Evolutionary conservation across 2,797 vertebrate species (phyloP), one percentile per base, ranked within the genome.

Genomic region (Macrochelys suwanniensis): DNA sequence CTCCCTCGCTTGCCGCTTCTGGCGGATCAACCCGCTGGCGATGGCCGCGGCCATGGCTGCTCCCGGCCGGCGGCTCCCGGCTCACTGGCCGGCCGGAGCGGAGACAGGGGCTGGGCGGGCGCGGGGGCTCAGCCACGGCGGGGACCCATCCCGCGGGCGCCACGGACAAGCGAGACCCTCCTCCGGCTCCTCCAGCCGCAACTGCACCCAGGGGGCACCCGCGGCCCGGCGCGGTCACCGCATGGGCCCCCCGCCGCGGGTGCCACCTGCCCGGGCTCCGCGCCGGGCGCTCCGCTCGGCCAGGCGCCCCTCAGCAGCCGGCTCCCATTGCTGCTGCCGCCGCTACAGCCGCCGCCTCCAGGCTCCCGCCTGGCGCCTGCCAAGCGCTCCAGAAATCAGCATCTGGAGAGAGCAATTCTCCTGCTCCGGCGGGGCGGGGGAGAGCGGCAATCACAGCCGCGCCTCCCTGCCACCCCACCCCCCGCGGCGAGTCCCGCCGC

Each of bases 1-100:
- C 98, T 99, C 99, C 97, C 99, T 98, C 93, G 99, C 99, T 98
- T 99, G 99, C 82, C 99, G 99, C 98, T 99, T 99, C 98, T 99
- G 99, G 82, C 99, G 99, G 99, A 99, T 99, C 98, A 99, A 98
- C 97, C 99, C 99, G 97, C 99, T 99, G 84, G 99, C 99, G 92
- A 99, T 99, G 90, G 99, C 99, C 97, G 99, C 99, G 95, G 99
- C 99, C 99, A 99, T 99, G 94, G 98, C 98, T 98, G 98, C 96
- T 94, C 61, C 82, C 86, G 56, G 87, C 89, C 71, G 45, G 56
- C 37, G 85, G 91, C 82, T 95, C 92, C 86, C 88, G 92, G 82
- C 96, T 90, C 95, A 89, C 89, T 77, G 80, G 51, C 89, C 88
- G 23, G 4, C 65, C 87, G 71, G 92, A 54, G 31, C 15, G 6